Evolutionary conservation across 2,797 vertebrate species (phyloP).

Genomic region (Malurus leucopterus): DNA sequence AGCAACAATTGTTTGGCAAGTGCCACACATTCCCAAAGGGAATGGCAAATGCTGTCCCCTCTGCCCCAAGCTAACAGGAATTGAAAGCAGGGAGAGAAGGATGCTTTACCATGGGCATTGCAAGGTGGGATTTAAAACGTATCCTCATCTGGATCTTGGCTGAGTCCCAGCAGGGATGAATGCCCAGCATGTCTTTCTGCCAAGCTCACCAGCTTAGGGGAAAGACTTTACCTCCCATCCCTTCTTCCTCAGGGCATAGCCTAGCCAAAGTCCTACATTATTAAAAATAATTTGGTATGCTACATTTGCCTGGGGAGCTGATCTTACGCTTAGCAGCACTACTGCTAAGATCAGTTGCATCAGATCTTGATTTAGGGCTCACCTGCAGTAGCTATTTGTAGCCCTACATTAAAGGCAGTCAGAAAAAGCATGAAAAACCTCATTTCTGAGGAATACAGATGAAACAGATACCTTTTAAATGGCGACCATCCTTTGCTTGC

Average conservation of each 20-base stretch:
- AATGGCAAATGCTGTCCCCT: neutral
- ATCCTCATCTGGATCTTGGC: neutral
- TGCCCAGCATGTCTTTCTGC: neutral
- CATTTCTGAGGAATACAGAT: neutral
- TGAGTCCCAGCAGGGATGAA: neutral
- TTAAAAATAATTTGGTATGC: neutral
- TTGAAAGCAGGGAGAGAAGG: neutral
- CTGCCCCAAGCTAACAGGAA: fast-evolving
- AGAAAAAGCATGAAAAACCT: neutral
- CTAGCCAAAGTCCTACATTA: neutral
- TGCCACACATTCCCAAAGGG: neutral
- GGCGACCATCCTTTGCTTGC: neutral
- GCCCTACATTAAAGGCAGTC: neutral
- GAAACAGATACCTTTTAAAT: neutral
- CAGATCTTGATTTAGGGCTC: neutral
- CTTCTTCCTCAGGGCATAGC: neutral
- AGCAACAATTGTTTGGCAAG: neutral
- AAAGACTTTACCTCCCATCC: neutral
- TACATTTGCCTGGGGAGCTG: neutral
- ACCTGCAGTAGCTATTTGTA: neutral
- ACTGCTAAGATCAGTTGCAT: neutral
- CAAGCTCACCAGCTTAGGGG: neutral
- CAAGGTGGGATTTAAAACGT: neutral
- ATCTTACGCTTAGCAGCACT: neutral
- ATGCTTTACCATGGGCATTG: neutral